A percentile compares a stretch with the other conserved stretches of the same genome.
Conservation (phyloP, 2,113 vertebrate genomes). For the Leptosomus discolor region DNA sequence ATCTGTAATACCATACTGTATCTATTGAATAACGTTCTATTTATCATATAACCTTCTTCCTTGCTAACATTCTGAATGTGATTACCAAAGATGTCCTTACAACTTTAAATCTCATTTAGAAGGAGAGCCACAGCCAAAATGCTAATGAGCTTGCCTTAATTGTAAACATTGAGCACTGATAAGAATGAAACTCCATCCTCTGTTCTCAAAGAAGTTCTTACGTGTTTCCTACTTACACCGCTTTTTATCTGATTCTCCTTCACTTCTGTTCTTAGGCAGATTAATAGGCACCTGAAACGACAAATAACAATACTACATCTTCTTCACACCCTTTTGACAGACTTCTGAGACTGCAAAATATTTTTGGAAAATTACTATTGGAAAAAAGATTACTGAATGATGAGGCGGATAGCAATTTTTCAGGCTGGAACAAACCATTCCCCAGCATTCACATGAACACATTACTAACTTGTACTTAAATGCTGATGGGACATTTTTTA, state of each 20-base stretch:
- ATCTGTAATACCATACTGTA: neutral
- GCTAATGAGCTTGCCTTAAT: constrained; percentile 54
- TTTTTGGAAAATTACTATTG: constrained; percentile 43
- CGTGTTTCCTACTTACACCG: constrained; percentile 37
- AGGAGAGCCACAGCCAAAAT: constrained; percentile 11
- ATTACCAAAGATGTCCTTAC: neutral
- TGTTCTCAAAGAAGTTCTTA: constrained; percentile 46
- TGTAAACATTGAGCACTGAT: constrained; percentile 31
- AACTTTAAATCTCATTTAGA: constrained; percentile 42
- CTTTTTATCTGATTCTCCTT: constrained; percentile 50
- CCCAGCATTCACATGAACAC: neutral
- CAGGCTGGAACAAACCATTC: constrained; percentile 17
- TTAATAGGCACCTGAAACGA: constrained; percentile 25
- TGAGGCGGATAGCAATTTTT: neutral
- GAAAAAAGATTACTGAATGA: constrained; percentile 23
- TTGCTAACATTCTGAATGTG: accelerated
- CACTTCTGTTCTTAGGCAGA: constrained; percentile 35
- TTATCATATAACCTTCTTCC: neutral
- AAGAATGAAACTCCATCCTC: constrained; percentile 64
- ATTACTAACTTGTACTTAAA: neutral
- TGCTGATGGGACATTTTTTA: constrained; percentile 54
- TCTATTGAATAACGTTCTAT: neutral
- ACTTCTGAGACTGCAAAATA: constrained; percentile 8
- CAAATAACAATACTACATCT: constrained; percentile 32
- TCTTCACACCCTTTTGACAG: neutral